Evolutionary conservation across 2,797 vertebrate species (phyloP).

Genomic region (Tokudaia tokunoshimensis): DNA sequence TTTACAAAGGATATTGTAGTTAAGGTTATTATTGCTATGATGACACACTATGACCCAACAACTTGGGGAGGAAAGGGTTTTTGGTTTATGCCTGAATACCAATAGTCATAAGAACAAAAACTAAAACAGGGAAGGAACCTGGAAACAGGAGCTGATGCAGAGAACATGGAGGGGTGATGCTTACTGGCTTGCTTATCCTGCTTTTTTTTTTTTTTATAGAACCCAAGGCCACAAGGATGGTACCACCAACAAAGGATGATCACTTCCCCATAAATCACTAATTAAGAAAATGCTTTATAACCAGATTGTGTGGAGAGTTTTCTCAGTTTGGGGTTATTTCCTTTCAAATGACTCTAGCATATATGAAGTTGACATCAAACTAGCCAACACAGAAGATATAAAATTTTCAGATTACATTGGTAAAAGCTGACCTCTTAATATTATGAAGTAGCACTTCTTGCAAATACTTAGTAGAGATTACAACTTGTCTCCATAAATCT

Average conservation of each 20-base stretch:
- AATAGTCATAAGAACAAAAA: background rate
- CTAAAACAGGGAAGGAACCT: background rate
- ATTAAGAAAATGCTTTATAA: background rate
- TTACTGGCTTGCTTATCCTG: too few species aligned
- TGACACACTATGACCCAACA: too few species aligned
- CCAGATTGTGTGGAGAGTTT: background rate
- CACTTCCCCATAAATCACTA: background rate
- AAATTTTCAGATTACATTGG: constrained; percentile 3
- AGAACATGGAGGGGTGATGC: too few species aligned
- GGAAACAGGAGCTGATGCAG: background rate
- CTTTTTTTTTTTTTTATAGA: too few species aligned
- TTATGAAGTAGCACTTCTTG: background rate
- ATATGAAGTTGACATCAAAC: background rate
- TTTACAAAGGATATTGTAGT: too few species aligned
- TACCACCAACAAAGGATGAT: too few species aligned
- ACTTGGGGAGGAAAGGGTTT: too few species aligned
- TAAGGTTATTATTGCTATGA: too few species aligned
- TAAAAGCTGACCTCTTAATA: background rate
- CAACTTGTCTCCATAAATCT: background rate
- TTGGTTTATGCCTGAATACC: too few species aligned
- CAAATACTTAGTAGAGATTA: background rate
- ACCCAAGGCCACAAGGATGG: too few species aligned
- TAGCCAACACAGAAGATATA: background rate
- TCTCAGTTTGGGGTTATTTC: background rate
- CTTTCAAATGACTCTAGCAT: background rate